These are phyloP conservation scores for Ericerus pela DNA, from an alignment of 1,140 invertebrate species.

Conservation along the genomic window DNA sequence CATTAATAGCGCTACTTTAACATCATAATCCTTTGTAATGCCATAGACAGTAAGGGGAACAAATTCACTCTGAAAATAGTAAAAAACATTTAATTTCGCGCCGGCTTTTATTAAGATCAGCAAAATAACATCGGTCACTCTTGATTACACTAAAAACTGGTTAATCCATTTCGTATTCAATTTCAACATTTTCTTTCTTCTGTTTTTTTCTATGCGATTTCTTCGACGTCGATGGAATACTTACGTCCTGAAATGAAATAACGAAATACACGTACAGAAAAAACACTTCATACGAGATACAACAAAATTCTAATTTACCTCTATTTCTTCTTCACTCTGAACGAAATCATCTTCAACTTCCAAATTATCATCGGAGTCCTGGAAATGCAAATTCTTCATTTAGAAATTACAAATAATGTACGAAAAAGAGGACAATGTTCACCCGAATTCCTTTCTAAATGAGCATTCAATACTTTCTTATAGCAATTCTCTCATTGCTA, in stretches of 20 bases:
- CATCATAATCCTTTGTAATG: too few relatives aligned
- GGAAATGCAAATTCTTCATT: not conserved
- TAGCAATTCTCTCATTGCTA: too few relatives aligned
- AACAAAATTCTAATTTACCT: not conserved
- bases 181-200: slow-evolving; percentile 16
- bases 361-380: not conserved
- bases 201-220: not conserved
- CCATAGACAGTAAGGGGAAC: too few relatives aligned
- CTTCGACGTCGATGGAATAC: not conserved
- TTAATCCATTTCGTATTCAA: slow-evolving; percentile 14
- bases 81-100: too few relatives aligned
- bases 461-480: too few relatives aligned
- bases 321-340: slow-evolving; percentile 12
- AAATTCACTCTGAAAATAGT: too few relatives aligned
- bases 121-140: too few relatives aligned
- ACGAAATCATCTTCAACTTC: slow-evolving; percentile 1
- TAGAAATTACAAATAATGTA: not conserved
- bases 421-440: too few relatives aligned
- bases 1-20: too few relatives aligned
- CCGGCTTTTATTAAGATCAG: too few relatives aligned
- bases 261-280: not conserved
- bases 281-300: not conserved
- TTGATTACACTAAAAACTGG: too few relatives aligned
- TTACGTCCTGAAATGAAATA: not conserved
- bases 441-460: too few relatives aligned